phyloP scores from a whole-genome alignment of 2,888 invertebrate species.

The Acleris emargana region DNA sequence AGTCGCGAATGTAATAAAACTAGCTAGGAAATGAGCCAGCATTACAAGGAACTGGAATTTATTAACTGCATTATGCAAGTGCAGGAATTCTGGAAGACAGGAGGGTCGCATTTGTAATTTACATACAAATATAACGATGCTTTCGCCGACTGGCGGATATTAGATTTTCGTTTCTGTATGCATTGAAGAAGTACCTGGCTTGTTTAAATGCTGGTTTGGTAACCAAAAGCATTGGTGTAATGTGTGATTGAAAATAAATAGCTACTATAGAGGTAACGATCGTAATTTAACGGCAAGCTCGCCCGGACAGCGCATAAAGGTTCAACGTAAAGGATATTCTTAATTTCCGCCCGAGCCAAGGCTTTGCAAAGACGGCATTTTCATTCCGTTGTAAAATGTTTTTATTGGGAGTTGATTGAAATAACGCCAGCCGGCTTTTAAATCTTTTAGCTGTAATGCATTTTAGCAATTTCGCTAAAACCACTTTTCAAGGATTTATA shows the following conservation, averaged over 20 bases:
- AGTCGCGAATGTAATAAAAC: conserved; percentile 48
- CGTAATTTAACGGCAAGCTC: conserved; percentile 23
- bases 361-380: conserved; percentile 45
- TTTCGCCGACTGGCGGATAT: background rate
- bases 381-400: conserved; percentile 43
- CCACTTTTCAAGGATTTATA: background rate
- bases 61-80: conserved; percentile 32
- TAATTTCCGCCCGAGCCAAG: conserved; percentile 50
- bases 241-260: background rate
- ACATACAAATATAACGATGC: conserved; percentile 9
- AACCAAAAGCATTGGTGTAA: background rate
- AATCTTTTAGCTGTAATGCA: conserved; percentile 7
- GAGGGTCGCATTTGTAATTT: background rate
- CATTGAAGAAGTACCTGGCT: background rate
- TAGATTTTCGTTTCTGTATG: conserved; percentile 5
- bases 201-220: background rate
- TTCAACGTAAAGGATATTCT: conserved; percentile 44
- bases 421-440: conserved; percentile 38
- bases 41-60: conserved; percentile 33
- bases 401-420: conserved; percentile 49
- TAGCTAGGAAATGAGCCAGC: conserved; percentile 27
- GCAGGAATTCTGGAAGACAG: conserved; percentile 13
- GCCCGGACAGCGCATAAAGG: conserved; percentile 22
- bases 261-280: conserved; percentile 13
- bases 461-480: background rate